Evolutionary conservation across 2,797 vertebrate species (phyloP), one percentile per base, ranked within the genome.

Genomic region (Staurois parvus): DNA sequence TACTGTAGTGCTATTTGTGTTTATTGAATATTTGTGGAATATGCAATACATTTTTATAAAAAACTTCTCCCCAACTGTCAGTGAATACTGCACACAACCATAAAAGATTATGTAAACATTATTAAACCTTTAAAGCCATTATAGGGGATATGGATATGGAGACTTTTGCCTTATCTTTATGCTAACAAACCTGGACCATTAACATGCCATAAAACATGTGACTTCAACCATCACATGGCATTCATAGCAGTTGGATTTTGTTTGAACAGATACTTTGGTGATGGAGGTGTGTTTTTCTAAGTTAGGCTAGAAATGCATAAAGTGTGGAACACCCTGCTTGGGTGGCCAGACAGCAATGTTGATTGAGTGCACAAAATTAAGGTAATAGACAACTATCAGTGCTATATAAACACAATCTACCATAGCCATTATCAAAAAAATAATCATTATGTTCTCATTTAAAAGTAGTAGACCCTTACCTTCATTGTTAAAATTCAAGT

Each of bases 401-500:
- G 2, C 2, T 76, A 34, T 40, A 52, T 2, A 17, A 75, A 67
- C 81, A 67, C n/a, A 30, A 9, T n/a, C 11, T 28, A 4, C 32
- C 21, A 21, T 24, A 17, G 28, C 24, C 13, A 37, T 56, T 59
- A 81, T 9, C 45, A 6, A 15, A 59, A 13, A 11, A 45, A 30
- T 12, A 42, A 42, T 45, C 12, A 28, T 74, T 48, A 28, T 26
- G 9, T 28, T 13, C 3, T 28, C 12, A n/a, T 48, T 17, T 81
- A 59, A 59, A 19, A 62, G 21, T 28, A 52, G 2, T 30, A 79
- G 8, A 83, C 26, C 48, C 88, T 91, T 92, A 98, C 98, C 98
- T 95, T 99, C 98, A 69, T 98, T 97, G 92, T 99, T 99, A 93
- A 99, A 99, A 92, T 99, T 99, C 91, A 99, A 93, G 90, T 99